Base-by-base conservation (phyloP, 2,797 vertebrate species). In the Perdix hodgsoniae region DNA sequence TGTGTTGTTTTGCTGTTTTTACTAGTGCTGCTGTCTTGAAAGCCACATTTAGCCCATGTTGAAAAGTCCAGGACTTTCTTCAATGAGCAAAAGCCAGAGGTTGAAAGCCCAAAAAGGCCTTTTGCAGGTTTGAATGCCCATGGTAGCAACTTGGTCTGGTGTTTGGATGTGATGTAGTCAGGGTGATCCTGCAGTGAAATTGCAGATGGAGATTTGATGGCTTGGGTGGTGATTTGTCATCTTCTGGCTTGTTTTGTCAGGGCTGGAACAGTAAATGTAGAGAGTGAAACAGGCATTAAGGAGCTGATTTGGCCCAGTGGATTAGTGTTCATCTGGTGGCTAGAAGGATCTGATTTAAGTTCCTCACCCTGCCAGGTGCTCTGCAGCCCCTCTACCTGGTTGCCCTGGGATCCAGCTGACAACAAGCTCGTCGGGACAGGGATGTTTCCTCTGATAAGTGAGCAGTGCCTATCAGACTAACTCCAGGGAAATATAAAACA, bases 401-500 rank as follows among this genome's bases (percentile, higher is more conserved):
- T 80, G 42, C 15, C 16, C 78, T 90, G 70, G 4, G 69, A 74
- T 52, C 21, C 22, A 54, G 2, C 2, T 84, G 50, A 45, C 31
- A 60, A 2, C 18, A 27, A 78, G 23, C 70, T 87, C 54, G 22
- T 44, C n/a, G n/a, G 49, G 67, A 64, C 0, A 1, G 50, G 47
- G 37, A n/a, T 82, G 16, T 73, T 91, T 88, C 74, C 61, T 42
- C 40, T 65, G 8, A 27, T 60, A 10, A 77, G 18, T 65, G 39
- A 81, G 18, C 45, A 42, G 27, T 66, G 82, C 44, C 57, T 39
- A 59, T 90, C 56, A 49, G 16, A 2, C n/a, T 35, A 63, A 85
- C 83, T 85, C 81, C 56, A 72, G 75, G 49, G 90, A 93, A 80
- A 91, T 89, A 85, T 3, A 72, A 64, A 35, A 75, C 72, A 56